Evolutionary conservation across 2,113 vertebrate genomes (phyloP).

Genomic region (Prunella himalayana): DNA sequence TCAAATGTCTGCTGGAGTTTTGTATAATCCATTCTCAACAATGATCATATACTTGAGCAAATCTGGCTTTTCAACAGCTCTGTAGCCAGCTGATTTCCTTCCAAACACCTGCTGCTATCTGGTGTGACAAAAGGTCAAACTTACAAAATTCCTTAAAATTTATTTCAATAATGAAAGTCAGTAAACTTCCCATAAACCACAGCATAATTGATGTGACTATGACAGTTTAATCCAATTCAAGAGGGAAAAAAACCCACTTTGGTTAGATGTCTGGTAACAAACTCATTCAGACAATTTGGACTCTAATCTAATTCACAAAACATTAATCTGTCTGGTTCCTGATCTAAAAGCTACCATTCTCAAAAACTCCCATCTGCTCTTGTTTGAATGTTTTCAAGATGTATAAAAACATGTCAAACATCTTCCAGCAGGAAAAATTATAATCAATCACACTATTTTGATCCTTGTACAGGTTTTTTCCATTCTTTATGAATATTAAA

Average conservation of each 20-base stretch:
- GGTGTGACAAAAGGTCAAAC: slow-evolving; percentile 25
- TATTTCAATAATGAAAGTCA: slow-evolving; percentile 32
- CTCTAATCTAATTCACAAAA: slow-evolving; percentile 58
- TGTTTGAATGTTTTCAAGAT: neutral
- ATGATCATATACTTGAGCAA: neutral
- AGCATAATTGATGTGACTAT: slow-evolving; percentile 19
- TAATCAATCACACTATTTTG: neutral
- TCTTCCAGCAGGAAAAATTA: neutral
- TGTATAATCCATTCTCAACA: neutral
- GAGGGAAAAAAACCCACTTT: neutral
- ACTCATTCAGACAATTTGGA: slow-evolving; percentile 53
- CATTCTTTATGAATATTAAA: neutral
- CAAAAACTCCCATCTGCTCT: slow-evolving; percentile 3
- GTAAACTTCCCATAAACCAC: slow-evolving; percentile 4
- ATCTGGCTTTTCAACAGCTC: neutral
- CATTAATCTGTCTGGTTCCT: slow-evolving; percentile 57
- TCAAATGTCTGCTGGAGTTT: neutral
- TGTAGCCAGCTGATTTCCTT: neutral
- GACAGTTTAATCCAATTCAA: slow-evolving; percentile 55
- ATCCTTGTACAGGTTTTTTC: neutral
- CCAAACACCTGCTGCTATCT: neutral
- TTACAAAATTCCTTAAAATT: slow-evolving; percentile 45
- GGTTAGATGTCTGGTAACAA: slow-evolving; percentile 33
- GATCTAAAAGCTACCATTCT: slow-evolving; percentile 27
- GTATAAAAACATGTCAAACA: neutral